Percentiles rank a stretch among this genome's conserved stretches.
These are phyloP conservation scores for Isaurus tuberculatus DNA, from an alignment of 92 coral and sea anemone species.

Conservation along the genomic window DNA sequence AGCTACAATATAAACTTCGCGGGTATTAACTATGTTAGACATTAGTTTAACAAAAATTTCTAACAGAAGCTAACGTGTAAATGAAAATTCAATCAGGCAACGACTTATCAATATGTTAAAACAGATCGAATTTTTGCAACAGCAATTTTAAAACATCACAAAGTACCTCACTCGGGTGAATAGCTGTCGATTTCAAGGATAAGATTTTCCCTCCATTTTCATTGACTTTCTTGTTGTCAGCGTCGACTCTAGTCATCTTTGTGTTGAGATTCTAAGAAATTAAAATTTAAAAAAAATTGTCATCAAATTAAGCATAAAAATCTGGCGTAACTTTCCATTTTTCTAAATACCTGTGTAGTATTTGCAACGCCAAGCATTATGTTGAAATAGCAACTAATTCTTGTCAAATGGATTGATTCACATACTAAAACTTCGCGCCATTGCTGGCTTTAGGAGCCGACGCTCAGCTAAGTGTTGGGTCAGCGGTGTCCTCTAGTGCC, in stretches of 20 bases:
- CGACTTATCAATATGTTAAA: not conserved
- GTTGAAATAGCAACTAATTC: too few species aligned
- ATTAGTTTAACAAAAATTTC: too few species aligned
- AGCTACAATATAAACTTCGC: too few species aligned
- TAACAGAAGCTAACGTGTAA: not conserved
- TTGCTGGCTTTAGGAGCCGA: constrained; percentile 8
- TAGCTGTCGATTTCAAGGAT: not conserved
- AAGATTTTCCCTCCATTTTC: constrained; percentile 22
- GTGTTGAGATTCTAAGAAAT: not conserved
- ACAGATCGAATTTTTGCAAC: not conserved
- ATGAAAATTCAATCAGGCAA: not conserved
- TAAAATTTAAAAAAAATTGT: not conserved
- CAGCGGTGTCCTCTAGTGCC: not conserved
- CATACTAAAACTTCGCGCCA: constrained; percentile 81
- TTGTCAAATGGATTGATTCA: not conserved
- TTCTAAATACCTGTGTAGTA: constrained; percentile 1
- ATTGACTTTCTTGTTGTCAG: constrained; percentile 3
- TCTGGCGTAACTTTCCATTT: not conserved
- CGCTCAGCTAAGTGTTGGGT: not conserved
- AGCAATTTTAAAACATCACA: not conserved
- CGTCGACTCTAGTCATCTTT: not conserved
- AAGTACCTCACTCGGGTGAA: constrained; percentile 8
- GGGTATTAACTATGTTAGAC: not conserved
- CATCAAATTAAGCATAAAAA: not conserved
- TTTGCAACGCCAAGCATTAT: constrained; percentile 39